Conservation (phyloP, 2,888 invertebrate species). For the Rhopalosiphum nymphaeae region DNA sequence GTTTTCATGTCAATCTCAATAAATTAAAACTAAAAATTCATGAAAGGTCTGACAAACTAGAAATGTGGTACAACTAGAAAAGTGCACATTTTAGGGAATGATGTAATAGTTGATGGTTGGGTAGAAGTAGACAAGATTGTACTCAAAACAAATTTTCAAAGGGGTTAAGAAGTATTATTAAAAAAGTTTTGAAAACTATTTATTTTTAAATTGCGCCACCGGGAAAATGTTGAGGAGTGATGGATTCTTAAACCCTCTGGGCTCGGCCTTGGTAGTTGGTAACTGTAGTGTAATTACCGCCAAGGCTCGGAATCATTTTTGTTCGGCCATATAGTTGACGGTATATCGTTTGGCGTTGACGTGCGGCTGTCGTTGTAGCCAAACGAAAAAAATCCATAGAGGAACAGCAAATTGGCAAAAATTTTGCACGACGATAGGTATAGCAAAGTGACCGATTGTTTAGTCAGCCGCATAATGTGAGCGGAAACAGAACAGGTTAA, state of each 20-base stretch:
- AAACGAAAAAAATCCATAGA: conserved; percentile 77
- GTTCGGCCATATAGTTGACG: conserved; percentile 73
- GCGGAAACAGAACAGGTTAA: not conserved
- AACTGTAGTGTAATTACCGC: conserved; percentile 22
- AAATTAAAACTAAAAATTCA: not conserved
- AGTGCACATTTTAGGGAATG: not conserved
- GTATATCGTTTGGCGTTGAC: conserved; percentile 73
- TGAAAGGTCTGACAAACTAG: not conserved
- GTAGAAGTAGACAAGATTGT: not conserved
- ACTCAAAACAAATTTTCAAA: not conserved
- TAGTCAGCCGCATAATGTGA: not conserved
- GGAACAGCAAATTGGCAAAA: conserved; percentile 69
- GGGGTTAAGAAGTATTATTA: not conserved
- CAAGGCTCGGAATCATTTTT: conserved; percentile 71
- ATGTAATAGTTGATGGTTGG: not conserved
- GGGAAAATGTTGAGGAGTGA: not conserved
- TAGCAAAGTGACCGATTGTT: conserved; percentile 27
- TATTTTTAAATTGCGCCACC: not conserved
- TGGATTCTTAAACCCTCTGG: not conserved
- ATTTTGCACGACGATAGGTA: conserved; percentile 43
- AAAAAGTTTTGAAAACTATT: not conserved
- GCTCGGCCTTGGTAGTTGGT: not conserved
- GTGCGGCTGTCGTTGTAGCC: conserved; percentile 73
- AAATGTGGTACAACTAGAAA: too few relatives aligned
- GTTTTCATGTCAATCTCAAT: not conserved